Evolutionary conservation across 2,113 vertebrate genomes (phyloP).

Genomic region (Xyrauchen texanus): DNA sequence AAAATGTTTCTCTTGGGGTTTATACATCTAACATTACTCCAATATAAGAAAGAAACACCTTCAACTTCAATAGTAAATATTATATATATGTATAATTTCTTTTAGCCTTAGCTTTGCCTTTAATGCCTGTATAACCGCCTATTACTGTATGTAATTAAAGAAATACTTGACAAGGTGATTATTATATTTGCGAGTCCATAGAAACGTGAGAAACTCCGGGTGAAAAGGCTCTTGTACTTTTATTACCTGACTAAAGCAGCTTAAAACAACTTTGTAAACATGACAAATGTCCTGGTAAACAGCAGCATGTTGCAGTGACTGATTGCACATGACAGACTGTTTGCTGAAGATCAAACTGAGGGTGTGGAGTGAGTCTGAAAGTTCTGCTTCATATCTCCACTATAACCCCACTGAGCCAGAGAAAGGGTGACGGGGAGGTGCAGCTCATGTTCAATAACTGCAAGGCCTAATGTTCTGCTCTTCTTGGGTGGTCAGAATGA

Average conservation of each 20-base stretch:
- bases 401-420: background rate
- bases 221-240: background rate
- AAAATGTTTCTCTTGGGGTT: no score
- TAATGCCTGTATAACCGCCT: no score
- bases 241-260: background rate
- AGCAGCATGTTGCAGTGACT: background rate
- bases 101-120: no score
- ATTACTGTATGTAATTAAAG: no score
- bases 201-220: background rate
- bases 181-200: slow-evolving; percentile 35
- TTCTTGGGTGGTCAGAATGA: slow-evolving; percentile 44
- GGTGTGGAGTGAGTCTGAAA: background rate
- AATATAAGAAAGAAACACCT: no score
- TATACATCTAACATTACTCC: no score
- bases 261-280: background rate
- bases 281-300: background rate
- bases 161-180: slow-evolving; percentile 45
- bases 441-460: background rate
- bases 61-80: no score
- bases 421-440: background rate
- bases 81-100: no score
- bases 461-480: background rate
- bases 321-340: background rate
- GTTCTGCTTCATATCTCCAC: background rate
- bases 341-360: background rate